Conservation (phyloP, 64 coral and sea anemone genomes). For the Stylophora pistillata region DNA sequence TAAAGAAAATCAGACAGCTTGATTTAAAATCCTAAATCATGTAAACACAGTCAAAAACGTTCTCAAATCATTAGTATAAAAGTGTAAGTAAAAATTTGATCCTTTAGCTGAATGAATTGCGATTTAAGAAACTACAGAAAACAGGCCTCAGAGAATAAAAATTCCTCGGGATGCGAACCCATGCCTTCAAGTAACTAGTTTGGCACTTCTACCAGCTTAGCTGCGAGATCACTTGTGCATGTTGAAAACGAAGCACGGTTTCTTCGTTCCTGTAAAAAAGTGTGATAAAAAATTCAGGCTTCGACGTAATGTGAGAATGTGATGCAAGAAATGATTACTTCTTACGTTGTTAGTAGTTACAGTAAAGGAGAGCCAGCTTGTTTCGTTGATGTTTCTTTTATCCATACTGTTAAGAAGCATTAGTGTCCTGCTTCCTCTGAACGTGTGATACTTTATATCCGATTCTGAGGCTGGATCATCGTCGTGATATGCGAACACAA, state of each 20-base stretch:
- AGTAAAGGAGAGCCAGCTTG: not conserved
- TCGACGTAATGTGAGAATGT: no score
- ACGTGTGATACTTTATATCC: not conserved
- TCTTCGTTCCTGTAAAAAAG: not conserved
- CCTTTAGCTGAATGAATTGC: no score
- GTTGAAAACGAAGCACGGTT: not conserved
- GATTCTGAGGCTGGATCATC: not conserved
- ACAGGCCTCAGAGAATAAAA: no score
- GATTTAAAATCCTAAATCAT: not conserved
- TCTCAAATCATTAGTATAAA: no score
- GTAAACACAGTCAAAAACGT: no score
- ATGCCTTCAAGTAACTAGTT: no score
- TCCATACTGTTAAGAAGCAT: not conserved
- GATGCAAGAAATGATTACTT: not conserved
- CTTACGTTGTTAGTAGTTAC: not conserved
- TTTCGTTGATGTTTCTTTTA: not conserved
- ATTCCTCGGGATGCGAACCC: no score
- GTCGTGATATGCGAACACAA: slow-evolving; percentile 17
- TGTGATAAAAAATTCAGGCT: not conserved
- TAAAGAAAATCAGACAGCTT: not conserved
- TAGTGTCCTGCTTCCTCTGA: not conserved
- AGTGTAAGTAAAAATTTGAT: no score
- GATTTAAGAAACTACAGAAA: no score
- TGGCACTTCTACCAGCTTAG: no score
- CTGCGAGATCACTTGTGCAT: no score